Evolutionary conservation across 1,140 invertebrate species (phyloP).

Genomic region (Caenorhabditis tropicalis): DNA sequence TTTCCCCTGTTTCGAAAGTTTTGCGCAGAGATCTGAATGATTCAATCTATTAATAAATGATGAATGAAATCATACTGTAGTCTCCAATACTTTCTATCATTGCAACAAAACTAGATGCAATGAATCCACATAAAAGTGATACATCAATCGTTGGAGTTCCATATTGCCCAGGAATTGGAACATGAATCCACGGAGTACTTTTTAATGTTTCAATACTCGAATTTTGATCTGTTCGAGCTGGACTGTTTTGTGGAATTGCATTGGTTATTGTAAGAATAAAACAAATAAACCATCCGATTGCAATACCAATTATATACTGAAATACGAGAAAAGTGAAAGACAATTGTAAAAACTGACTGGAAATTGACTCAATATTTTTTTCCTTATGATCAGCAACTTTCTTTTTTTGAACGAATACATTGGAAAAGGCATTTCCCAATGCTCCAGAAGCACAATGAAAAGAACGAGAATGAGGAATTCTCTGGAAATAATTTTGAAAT

Average conservation of each 20-base stretch:
- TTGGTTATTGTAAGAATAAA: conserved; percentile 62
- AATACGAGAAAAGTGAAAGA: neutral
- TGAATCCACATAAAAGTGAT: conserved; percentile 72
- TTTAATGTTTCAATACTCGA: conserved; percentile 59
- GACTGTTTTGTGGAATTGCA: conserved; percentile 57
- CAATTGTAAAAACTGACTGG: conserved; percentile 55
- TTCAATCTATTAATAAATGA: neutral
- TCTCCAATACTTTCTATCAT: conserved; percentile 46
- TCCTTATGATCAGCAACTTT: neutral
- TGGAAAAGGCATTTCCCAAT: conserved; percentile 43
- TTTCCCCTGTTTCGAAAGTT: neutral
- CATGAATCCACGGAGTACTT: conserved; percentile 64
- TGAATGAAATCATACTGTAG: neutral
- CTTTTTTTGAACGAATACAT: neutral
- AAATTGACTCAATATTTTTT: conserved; percentile 66
- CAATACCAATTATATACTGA: conserved; percentile 68
- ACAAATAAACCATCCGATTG: conserved; percentile 65
- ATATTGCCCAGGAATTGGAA: conserved; percentile 70
- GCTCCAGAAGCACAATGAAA: conserved; percentile 37
- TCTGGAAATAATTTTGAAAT: neutral
- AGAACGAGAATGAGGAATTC: conserved; percentile 28
- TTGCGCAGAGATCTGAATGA: neutral
- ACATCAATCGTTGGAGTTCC: conserved; percentile 71
- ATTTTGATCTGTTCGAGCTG: conserved; percentile 66
- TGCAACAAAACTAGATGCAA: conserved; percentile 71